These are phyloP conservation scores for Crepidodera aurea DNA, from an alignment of 2,888 invertebrate genomes.

Conservation along the genomic window DNA sequence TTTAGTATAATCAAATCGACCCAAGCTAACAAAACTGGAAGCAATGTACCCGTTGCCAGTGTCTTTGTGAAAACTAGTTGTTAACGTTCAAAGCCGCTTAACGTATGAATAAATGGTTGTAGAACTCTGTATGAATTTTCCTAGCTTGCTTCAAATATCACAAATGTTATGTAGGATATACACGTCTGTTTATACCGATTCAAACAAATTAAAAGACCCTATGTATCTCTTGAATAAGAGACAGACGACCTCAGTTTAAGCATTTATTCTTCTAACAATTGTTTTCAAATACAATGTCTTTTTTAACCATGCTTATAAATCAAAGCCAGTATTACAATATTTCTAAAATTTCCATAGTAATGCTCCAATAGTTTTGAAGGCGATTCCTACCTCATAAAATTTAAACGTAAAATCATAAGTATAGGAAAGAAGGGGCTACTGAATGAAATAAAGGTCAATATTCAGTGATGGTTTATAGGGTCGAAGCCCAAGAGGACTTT, in stretches of 20 bases:
- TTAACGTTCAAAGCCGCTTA: conserved; percentile 23
- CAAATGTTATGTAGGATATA: conserved; percentile 1
- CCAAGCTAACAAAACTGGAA: conserved; percentile 27
- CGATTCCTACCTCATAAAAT: conserved; percentile 12
- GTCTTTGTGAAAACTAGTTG: conserved; percentile 28
- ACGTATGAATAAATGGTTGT: conserved; percentile 15
- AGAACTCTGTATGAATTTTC: conserved; percentile 9
- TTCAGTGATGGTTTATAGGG: not conserved
- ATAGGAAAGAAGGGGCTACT: conserved; percentile 6
- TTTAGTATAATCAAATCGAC: conserved; percentile 28
- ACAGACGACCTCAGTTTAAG: no score
- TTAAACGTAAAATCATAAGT: conserved; percentile 12
- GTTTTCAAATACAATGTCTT: no score
- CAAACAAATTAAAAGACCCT: not conserved
- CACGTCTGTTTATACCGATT: not conserved
- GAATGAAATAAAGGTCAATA: not conserved
- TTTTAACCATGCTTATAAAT: no score
- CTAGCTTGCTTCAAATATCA: conserved; percentile 6
- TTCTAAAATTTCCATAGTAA: conserved; percentile 31
- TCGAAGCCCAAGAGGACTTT: not conserved
- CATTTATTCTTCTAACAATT: no score
- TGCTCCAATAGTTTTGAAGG: conserved; percentile 26
- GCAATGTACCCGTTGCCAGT: conserved; percentile 21
- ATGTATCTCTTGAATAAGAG: no score
- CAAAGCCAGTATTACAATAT: conserved; percentile 28